These are phyloP conservation scores for Malthinus flaveolus DNA, from an alignment of 2,888 invertebrate genomes.

Conservation along the genomic window DNA sequence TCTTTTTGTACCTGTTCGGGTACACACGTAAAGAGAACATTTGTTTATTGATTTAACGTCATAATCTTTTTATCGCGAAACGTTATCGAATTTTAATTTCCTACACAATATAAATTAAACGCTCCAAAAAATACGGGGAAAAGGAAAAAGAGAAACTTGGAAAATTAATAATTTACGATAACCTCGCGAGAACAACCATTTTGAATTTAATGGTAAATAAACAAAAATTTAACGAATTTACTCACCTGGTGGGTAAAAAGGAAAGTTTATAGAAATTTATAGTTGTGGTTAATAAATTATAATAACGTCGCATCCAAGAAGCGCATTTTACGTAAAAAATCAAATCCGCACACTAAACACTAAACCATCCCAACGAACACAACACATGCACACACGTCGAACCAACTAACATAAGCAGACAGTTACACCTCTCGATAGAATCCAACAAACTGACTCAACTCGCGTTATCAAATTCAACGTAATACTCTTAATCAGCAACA, in stretches of 20 bases:
- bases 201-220: slow-evolving; percentile 13
- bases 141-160: no score
- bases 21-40: no score
- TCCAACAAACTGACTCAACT: slow-evolving; percentile 25
- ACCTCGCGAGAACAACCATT: not conserved
- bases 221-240: slow-evolving; percentile 17
- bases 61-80: slow-evolving; percentile 4
- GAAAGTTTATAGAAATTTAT: slow-evolving; percentile 8
- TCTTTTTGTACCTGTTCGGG: no score
- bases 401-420: slow-evolving; percentile 8
- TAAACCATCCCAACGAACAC: not conserved
- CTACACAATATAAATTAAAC: not conserved
- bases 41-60: not conserved
- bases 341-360: slow-evolving; percentile 1
- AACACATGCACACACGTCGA: slow-evolving; percentile 2
- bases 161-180: slow-evolving; percentile 2
- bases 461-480: slow-evolving; percentile 21
- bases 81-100: slow-evolving; percentile 4
- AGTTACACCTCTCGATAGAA: slow-evolving; percentile 10
- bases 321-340: slow-evolving; percentile 1
- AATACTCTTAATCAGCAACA: slow-evolving; percentile 16
- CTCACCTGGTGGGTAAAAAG: slow-evolving; percentile 15
- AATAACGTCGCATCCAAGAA: slow-evolving; percentile 5
- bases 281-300: slow-evolving; percentile 9
- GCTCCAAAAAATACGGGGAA: not conserved